Percentiles rank a stretch among this genome's conserved stretches.
phyloP scores from a whole-genome alignment of 1,140 invertebrate species.

The Apis dorsata region DNA sequence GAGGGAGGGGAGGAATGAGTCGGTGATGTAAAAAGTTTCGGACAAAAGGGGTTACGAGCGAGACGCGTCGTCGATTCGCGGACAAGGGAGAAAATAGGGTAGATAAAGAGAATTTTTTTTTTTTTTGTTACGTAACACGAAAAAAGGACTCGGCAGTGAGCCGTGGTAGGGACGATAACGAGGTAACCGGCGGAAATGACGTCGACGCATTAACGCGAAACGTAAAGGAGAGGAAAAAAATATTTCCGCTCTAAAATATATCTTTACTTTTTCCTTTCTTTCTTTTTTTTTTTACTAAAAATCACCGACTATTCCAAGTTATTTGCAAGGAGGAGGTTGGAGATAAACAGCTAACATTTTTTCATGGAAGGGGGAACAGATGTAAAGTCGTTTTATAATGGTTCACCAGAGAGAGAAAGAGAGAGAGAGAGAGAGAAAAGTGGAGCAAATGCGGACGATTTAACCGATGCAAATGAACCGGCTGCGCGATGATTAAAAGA shows the following conservation, averaged over 20 bases:
- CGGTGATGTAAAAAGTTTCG: background rate
- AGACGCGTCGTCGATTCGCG: background rate
- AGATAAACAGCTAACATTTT: background rate
- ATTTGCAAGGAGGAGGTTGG: background rate
- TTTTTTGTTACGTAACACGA: background rate
- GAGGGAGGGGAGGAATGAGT: too few relatives aligned
- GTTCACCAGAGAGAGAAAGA: background rate
- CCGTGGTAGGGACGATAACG: background rate
- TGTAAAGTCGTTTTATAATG: background rate
- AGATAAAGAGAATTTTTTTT: background rate
- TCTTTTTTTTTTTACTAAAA: background rate
- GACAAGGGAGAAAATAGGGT: background rate
- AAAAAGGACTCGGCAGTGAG: background rate
- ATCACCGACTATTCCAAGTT: background rate
- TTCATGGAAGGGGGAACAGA: background rate
- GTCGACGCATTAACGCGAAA: background rate
- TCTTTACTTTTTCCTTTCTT: too few relatives aligned
- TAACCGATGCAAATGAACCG: constrained; percentile 30
- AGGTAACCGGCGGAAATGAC: background rate
- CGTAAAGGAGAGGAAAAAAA: background rate
- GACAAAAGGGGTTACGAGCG: background rate
- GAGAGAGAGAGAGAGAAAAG: background rate
- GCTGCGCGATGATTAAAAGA: constrained; percentile 21
- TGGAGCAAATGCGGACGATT: background rate
- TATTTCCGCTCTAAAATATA: too few relatives aligned